Evolutionary conservation across 2,888 invertebrate genomes (phyloP).

Genomic region (Ptilodon capucinus): DNA sequence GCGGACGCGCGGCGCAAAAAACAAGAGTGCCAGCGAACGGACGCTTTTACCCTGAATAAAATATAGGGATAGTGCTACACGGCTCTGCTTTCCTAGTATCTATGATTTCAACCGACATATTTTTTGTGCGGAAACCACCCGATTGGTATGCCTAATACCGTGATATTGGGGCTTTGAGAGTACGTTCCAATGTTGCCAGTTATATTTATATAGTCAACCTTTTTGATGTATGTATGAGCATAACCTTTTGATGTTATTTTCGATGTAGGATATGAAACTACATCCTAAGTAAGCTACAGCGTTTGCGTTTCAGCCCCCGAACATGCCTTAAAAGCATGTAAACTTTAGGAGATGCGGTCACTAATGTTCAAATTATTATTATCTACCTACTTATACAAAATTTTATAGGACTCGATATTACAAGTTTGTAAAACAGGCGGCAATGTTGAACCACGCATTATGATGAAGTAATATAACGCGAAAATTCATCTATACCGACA

Average conservation of each 20-base stretch:
- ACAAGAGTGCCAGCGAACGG: constrained; percentile 36
- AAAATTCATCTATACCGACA: not conserved
- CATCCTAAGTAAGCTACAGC: no score
- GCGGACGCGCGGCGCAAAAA: constrained; percentile 34
- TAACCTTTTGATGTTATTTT: not conserved
- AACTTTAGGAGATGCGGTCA: no score
- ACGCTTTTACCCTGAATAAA: constrained; percentile 55
- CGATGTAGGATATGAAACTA: not conserved
- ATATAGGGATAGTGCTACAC: constrained; percentile 44
- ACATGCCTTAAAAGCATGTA: no score
- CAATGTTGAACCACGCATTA: no score
- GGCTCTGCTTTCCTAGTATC: constrained; percentile 29
- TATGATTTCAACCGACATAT: constrained; percentile 34
- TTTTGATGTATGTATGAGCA: not conserved
- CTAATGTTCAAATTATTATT: no score
- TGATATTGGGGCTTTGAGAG: not conserved
- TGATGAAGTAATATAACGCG: no score
- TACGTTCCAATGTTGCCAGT: not conserved
- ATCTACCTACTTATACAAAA: no score
- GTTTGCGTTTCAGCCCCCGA: no score
- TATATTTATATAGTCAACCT: not conserved
- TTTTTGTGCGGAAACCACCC: constrained; percentile 15
- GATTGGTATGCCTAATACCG: constrained; percentile 5
- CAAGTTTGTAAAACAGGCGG: no score
- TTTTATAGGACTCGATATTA: no score